A percentile compares a stretch with the other conserved stretches of the same genome.
phyloP scores from a whole-genome alignment of 2,888 invertebrate species.

The Macrosiphum euphorbiae region DNA sequence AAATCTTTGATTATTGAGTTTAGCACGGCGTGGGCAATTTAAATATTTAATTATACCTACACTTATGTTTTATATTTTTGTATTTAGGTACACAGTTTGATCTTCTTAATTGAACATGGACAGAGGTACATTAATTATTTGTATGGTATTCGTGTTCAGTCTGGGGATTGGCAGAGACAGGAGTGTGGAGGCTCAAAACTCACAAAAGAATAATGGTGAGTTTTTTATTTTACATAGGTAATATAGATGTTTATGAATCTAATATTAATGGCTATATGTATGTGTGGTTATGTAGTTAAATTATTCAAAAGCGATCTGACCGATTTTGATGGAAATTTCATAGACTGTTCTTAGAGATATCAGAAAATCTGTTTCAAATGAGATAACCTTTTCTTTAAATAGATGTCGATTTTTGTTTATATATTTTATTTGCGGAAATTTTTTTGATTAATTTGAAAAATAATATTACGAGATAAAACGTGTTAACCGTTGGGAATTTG shows the following conservation, averaged over 20 bases:
- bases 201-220: constrained; percentile 32
- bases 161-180: not conserved
- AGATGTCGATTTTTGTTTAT: no score
- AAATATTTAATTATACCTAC: not conserved
- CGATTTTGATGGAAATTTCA: not conserved
- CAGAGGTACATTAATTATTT: not conserved
- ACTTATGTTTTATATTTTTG: not conserved
- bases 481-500: no score
- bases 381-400: no score
- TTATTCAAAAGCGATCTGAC: not conserved
- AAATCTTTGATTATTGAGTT: not conserved
- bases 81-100: not conserved
- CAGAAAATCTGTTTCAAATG: not conserved
- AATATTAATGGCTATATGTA: not conserved
- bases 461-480: no score
- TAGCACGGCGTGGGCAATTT: not conserved
- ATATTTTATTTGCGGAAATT: no score
- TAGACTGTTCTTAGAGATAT: not conserved
- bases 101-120: constrained; percentile 27
- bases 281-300: not conserved
- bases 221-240: not conserved
- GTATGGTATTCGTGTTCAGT: constrained; percentile 26
- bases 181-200: not conserved
- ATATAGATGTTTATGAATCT: not conserved
- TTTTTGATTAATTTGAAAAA: no score